These are phyloP conservation scores for Sinosuthora webbiana DNA, from an alignment of 2,113 vertebrate species.

Conservation along the genomic window DNA sequence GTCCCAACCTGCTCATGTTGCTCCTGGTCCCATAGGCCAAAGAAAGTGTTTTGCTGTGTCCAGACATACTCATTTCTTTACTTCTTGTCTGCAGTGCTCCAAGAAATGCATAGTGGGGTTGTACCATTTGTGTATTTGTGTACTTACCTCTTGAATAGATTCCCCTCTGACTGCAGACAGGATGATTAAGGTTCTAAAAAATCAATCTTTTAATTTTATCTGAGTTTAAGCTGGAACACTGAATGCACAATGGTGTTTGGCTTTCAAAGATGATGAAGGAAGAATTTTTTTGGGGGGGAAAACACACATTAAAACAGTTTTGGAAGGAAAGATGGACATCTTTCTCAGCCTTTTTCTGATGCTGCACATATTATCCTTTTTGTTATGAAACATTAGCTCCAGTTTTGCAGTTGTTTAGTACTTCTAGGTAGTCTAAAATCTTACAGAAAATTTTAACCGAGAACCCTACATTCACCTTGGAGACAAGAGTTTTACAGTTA, in stretches of 20 bases:
- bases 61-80: background rate
- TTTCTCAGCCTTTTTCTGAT: background rate
- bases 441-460: background rate
- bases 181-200: background rate
- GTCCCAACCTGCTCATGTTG: background rate
- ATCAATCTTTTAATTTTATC: background rate
- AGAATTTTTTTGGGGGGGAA: background rate
- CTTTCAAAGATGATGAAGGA: background rate
- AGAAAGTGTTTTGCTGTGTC: background rate
- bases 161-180: background rate
- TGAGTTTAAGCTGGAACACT: background rate
- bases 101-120: background rate
- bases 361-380: background rate
- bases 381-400: background rate
- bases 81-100: background rate
- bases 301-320: background rate
- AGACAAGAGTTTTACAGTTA: background rate
- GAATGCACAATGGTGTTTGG: background rate
- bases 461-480: fast-evolving
- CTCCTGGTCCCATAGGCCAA: background rate
- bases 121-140: background rate
- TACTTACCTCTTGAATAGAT: background rate
- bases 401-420: background rate
- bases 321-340: background rate
- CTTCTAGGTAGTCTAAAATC: background rate